Evolutionary conservation across 2,113 vertebrate genomes (phyloP).

Genomic region (Cairina moschata): DNA sequence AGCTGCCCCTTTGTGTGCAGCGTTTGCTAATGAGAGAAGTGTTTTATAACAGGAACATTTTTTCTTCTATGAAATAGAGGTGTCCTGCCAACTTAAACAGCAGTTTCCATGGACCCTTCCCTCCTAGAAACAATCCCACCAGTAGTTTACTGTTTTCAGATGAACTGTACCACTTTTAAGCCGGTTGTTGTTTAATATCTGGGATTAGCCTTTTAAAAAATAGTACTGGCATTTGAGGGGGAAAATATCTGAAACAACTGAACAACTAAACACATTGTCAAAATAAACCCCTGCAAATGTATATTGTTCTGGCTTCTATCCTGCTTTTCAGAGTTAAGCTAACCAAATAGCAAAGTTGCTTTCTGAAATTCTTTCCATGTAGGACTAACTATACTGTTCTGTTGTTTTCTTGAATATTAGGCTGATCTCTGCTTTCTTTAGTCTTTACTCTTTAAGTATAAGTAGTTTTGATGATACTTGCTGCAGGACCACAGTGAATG

Average conservation of each 20-base stretch:
- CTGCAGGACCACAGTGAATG: neutral
- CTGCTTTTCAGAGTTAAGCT: constrained; percentile 51
- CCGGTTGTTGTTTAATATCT: constrained; percentile 40
- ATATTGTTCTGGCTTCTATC: constrained; percentile 52
- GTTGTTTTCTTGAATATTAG: constrained; percentile 14
- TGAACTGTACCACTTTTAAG: neutral
- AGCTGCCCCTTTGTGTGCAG: constrained; percentile 33
- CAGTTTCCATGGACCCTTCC: constrained; percentile 32
- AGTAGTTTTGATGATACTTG: neutral
- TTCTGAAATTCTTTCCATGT: constrained; percentile 53
- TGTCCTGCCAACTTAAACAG: constrained; percentile 51
- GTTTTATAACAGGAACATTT: constrained; percentile 42
- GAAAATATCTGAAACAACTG: constrained; percentile 37
- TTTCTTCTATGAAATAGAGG: constrained; percentile 18
- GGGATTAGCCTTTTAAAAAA: constrained; percentile 46
- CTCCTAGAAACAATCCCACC: constrained; percentile 20
- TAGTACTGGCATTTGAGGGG: constrained; percentile 29
- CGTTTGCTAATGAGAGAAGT: neutral
- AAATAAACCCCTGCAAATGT: constrained; percentile 51
- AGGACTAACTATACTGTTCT: constrained; percentile 24
- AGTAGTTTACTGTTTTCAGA: constrained; percentile 23
- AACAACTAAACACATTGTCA: constrained; percentile 49
- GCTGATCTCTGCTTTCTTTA: neutral
- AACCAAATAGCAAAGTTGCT: constrained; percentile 48
- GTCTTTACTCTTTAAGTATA: neutral